phyloP scores from a whole-genome alignment of 2,888 invertebrate species.

The Elegia similella region DNA sequence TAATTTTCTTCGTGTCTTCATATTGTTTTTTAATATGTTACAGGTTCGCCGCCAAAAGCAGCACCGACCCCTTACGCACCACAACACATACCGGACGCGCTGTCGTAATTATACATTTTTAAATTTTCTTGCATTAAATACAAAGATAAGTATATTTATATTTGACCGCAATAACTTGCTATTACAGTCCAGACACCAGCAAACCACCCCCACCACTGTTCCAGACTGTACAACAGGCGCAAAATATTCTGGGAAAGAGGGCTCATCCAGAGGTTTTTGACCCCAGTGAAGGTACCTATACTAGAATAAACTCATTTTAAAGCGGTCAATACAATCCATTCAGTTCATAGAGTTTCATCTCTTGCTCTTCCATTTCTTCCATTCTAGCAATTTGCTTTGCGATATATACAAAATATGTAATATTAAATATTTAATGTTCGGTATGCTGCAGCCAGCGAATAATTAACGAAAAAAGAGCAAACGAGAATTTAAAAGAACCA shows the following conservation, averaged over 20 bases:
- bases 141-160: not conserved
- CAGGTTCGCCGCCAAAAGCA: not conserved
- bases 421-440: slow-evolving; percentile 17
- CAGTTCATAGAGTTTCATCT: not conserved
- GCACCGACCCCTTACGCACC: not conserved
- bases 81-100: not conserved
- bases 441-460: slow-evolving; percentile 12
- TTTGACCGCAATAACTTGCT: not conserved
- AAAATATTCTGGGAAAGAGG: not conserved
- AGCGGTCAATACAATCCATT: not conserved
- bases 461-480: not conserved
- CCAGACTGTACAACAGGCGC: not conserved
- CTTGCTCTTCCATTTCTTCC: slow-evolving; percentile 12
- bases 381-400: slow-evolving; percentile 37
- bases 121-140: not conserved
- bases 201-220: not conserved
- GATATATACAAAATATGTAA: slow-evolving; percentile 29
- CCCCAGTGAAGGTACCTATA: not conserved
- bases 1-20: no score
- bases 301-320: not conserved
- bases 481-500: not conserved
- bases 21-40: not conserved
- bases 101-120: not conserved
- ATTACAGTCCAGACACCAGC: not conserved
- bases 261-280: not conserved